Base-by-base conservation (phyloP, 2,888 invertebrate genomes). In the Rhorus exstirpatorius region DNA sequence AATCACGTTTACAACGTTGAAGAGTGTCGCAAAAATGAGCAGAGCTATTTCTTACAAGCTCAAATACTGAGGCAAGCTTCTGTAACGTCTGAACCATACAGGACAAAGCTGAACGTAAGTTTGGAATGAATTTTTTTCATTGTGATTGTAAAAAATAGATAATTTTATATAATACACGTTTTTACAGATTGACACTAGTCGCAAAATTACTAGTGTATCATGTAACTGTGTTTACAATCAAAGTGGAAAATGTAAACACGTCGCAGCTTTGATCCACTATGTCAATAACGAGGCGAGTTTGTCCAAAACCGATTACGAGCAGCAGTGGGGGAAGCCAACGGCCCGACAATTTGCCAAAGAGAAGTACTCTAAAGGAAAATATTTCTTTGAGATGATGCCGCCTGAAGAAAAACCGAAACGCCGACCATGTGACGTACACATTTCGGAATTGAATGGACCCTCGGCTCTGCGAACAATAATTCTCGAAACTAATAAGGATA, bases 141-240 rank as follows among this genome's bases (percentile, higher is more conserved):
- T 61, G 7, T 61, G 19, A 61, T 61, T 38, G 61, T 61, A 19
- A 61, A 61, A 61, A 61, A 61, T 38, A 61, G 35, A 38, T 61
- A 19, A 61, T n/a, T 53, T 53, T 53, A 7, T n/a, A n/a, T n/a
- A n/a, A 53, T 53, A 21, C n/a, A 53, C 12, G 10, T 53, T 53
- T 53, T 53, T 21, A 53, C 53, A 53, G 55, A 31, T 55, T 55
- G 55, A 55, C 55, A n/a, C 55, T 55, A 55, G n/a, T 55, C 26
- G 55, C 12, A 55, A 55, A 55, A 55, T 19, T 21, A 76, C 85
- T 1, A 55, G 55, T 61, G 84, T 79, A 0, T 58, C 61, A 17
- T 85, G 84, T 60, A 68, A 61, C 76, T 84, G 84, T 67, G 79
- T 85, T 63, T 85, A 84, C 63, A 83, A 85, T 77, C 24, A 83